Base-by-base conservation (phyloP, 2,888 invertebrate species). In the Stomorhina lunata region DNA sequence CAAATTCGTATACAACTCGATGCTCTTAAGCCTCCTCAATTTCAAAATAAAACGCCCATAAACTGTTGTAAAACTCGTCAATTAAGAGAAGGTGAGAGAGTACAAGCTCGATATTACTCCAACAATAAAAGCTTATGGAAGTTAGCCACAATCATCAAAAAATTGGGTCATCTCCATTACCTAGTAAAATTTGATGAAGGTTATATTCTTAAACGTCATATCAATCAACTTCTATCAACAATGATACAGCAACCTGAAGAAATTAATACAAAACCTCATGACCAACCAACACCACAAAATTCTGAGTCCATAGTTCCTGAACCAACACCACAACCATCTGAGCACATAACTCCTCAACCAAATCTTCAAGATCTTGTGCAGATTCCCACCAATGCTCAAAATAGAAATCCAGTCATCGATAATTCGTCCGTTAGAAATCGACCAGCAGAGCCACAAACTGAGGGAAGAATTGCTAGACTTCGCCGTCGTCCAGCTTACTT, bases 1-100 rank as follows among this genome's bases (percentile, higher is more conserved):
- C 77, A 76, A 57, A 76, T 83, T 2, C 65, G 57, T 10, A 83
- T 63, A 32, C 57, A 59, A 20, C 10, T 68, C 2, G 66, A 76
- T 25, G 65, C 55, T 6, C 7, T 65, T 6, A 63, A 65, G 10
- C 65, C 63, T 2, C 15, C 32, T 32, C 10, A 32, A 6, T 25
- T 37, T 59, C 34, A 75, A 40, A 34, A 40, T 34, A 40, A 61
- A 15, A 22, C 2, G 9, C n/a, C 22, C 7, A 12, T 25, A n/a
- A 48, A 34, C 17, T 10, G 1, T 10, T 65, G 15, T 25, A 59
- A 45, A 10, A 15, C 66, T 65, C 27, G 63, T 34, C 73, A 78
- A 43, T 65, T 78, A 57, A 75, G 65, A 5, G 73, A 53, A 48
- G 34, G 69, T 2, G 80, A 81, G 9, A 55, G 50, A 37, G 79